Conservation (phyloP, 2,888 invertebrate genomes). For the Drosophila leonis region DNA sequence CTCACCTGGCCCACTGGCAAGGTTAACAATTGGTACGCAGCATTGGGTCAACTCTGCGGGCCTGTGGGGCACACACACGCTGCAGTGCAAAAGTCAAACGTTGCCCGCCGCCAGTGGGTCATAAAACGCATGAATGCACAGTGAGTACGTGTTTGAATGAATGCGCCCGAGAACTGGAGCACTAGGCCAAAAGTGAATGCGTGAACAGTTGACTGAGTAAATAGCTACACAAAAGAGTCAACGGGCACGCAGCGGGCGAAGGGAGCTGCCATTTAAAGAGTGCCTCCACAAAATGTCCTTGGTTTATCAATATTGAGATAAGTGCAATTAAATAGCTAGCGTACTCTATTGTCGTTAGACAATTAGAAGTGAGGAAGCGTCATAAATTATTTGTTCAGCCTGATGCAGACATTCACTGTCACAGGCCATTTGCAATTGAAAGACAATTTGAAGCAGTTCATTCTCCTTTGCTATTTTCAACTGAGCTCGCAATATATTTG, state of each 20-base stretch:
- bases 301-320: conserved; percentile 31
- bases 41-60: conserved; percentile 14
- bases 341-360: background rate
- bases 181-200: conserved; percentile 45
- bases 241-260: conserved; percentile 6
- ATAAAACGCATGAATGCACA: conserved; percentile 67
- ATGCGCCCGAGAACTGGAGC: conserved; percentile 40
- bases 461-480: background rate
- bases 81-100: conserved; percentile 41
- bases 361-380: background rate
- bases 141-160: conserved; percentile 63
- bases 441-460: background rate
- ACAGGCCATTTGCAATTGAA: background rate
- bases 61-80: conserved; percentile 23
- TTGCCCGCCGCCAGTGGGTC: conserved; percentile 42
- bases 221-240: conserved; percentile 38
- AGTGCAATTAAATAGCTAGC: conserved; percentile 13
- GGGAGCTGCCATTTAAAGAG: conserved; percentile 16
- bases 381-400: conserved; percentile 4
- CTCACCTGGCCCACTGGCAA: conserved; percentile 10
- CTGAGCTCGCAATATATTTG: background rate
- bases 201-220: conserved; percentile 62
- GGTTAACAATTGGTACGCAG: conserved; percentile 22
- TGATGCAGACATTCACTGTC: background rate
- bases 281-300: conserved; percentile 32